These are phyloP conservation scores for Solea senegalensis DNA, from an alignment of 2,113 vertebrate species.

Conservation along the genomic window DNA sequence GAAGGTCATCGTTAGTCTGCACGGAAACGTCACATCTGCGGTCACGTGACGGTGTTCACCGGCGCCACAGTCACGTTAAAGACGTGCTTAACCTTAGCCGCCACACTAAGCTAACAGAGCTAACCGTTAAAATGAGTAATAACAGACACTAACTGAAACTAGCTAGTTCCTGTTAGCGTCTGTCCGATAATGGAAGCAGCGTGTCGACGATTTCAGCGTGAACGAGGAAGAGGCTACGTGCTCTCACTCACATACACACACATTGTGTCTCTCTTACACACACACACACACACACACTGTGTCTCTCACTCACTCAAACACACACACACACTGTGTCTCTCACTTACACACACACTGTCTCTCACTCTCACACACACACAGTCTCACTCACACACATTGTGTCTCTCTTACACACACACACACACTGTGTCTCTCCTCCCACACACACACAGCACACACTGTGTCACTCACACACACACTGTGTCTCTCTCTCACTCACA, in stretches of 20 bases:
- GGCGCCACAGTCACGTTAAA: neutral
- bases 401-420: too few species aligned
- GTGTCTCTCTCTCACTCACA: too few species aligned
- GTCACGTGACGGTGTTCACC: neutral
- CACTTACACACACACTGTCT: too few species aligned
- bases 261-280: too few species aligned
- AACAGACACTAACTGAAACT: neutral
- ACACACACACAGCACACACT: too few species aligned
- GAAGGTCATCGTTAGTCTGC: constrained; percentile 2
- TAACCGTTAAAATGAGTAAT: neutral
- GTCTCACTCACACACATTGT: too few species aligned
- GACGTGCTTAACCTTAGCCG: neutral
- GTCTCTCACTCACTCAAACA: too few species aligned
- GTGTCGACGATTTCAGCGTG: neutral
- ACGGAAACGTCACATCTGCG: neutral
- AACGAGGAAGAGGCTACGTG: constrained; percentile 17
- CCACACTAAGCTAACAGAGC: neutral
- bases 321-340: too few species aligned
- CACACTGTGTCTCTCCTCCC: too few species aligned
- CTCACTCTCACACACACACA: too few species aligned
- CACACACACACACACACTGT: too few species aligned
- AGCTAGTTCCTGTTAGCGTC: neutral
- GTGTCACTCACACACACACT: too few species aligned
- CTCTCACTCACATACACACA: neutral
- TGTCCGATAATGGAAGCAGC: constrained; percentile 22